Evolutionary conservation across 2,113 vertebrate species (phyloP).

Genomic region (Synodontis membranacea): DNA sequence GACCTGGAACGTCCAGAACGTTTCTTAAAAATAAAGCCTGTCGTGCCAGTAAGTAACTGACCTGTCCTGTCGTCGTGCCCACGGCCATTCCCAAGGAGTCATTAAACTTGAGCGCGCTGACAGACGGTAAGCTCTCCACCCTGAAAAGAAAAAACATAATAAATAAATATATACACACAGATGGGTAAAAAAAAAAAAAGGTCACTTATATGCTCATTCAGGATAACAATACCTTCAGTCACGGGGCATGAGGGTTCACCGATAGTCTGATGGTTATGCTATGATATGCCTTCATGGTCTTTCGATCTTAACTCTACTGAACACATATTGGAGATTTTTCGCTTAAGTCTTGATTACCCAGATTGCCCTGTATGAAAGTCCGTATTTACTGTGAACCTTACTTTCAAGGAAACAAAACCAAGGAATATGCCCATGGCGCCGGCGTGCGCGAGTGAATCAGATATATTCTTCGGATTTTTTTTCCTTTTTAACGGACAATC

Average conservation of each 20-base stretch:
- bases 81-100: conserved; percentile 87
- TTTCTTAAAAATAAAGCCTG: not conserved
- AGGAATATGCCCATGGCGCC: not conserved
- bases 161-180: not conserved
- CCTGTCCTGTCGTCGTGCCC: conserved; percentile 95
- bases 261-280: too few relatives aligned
- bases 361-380: not conserved
- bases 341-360: not conserved
- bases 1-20: not conserved
- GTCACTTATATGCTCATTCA: too few relatives aligned
- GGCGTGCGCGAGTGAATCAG: not conserved
- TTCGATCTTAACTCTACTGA: too few relatives aligned
- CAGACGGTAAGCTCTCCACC: conserved; percentile 83
- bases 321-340: too few relatives aligned
- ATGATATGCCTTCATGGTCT: too few relatives aligned
- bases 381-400: not conserved
- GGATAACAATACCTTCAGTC: too few relatives aligned
- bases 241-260: too few relatives aligned
- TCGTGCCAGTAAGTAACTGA: conserved; percentile 54
- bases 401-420: not conserved
- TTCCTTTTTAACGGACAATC: too few relatives aligned
- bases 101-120: conserved; percentile 89
- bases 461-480: not conserved
- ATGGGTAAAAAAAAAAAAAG: too few relatives aligned
- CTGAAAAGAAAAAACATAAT: conserved; percentile 64